Percentiles rank a stretch among this genome's conserved stretches.
Evolutionary conservation across 30 jellyfish, hydroid and myxozoan species (phyloP).

Genomic region (Phacellophora camtschatica): DNA sequence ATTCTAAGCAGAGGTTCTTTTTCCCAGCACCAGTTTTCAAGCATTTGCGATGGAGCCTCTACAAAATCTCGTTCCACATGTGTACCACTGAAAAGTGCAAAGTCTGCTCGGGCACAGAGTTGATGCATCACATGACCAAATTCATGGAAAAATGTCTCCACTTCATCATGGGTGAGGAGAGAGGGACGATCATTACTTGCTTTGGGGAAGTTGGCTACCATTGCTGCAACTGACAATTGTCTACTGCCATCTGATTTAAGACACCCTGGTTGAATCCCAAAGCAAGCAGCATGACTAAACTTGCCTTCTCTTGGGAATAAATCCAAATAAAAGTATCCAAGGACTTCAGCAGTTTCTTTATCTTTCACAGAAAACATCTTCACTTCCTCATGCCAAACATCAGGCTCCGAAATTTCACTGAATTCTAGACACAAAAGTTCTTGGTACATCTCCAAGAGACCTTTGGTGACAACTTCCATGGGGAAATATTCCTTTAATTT

Average conservation of each 20-base stretch:
- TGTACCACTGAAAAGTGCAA: conserved; percentile 96
- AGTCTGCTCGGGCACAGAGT: conserved; percentile 82
- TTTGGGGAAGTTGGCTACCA: conserved; percentile 94
- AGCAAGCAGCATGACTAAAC: conserved; percentile 97
- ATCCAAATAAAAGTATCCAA: conserved; percentile 94
- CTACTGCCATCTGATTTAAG: conserved; percentile 63
- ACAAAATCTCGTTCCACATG: conserved; percentile 97
- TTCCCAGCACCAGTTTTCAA: conserved; percentile 99
- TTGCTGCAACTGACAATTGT: conserved; percentile 90
- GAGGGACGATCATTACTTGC: conserved; percentile 83
- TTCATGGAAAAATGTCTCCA: conserved; percentile 94
- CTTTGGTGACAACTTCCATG: conserved; percentile 71
- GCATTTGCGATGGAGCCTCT: conserved; percentile 99
- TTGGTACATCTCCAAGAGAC: conserved; percentile 67
- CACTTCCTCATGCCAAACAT: conserved; percentile 88
- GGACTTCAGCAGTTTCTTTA: conserved; percentile 33
- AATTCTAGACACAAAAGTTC: conserved; percentile 70
- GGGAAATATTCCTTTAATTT: conserved; percentile 87
- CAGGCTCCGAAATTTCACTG: conserved; percentile 58
- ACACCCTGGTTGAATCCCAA: conserved; percentile 96
- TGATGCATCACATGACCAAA: conserved; percentile 99
- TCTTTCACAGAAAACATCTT: conserved; percentile 84
- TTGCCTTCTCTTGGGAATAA: conserved; percentile 93
- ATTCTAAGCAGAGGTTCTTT: conserved; percentile 67
- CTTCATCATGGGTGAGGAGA: conserved; percentile 90